Conservation (phyloP, 2,888 invertebrate genomes). For the Oscheius sp. region DNA sequence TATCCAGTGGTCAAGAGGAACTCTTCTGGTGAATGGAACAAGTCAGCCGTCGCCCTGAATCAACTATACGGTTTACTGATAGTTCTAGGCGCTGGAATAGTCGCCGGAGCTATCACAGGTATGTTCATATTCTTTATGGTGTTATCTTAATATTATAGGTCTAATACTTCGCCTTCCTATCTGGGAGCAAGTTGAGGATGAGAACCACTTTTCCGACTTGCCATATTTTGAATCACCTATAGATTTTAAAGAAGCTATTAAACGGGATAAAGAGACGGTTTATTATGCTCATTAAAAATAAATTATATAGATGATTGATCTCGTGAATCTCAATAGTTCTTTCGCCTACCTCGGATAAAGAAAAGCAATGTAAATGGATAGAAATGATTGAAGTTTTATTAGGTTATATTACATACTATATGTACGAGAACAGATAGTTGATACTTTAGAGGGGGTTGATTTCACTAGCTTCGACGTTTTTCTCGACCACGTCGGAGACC, state of each 20-base stretch:
- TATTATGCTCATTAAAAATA: not conserved
- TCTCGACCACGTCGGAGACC: too few species aligned
- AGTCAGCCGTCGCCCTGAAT: constrained; percentile 81
- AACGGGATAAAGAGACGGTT: not conserved
- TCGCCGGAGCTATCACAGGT: constrained; percentile 81
- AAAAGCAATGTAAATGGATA: too few species aligned
- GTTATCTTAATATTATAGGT: constrained; percentile 32
- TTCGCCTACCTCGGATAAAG: too few species aligned
- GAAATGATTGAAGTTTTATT: too few species aligned
- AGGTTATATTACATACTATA: too few species aligned
- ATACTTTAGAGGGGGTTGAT: too few species aligned
- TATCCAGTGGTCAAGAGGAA: constrained; percentile 40
- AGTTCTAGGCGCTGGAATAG: constrained; percentile 79
- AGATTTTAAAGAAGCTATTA: constrained; percentile 40
- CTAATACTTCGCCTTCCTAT: constrained; percentile 52
- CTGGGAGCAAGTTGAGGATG: constrained; percentile 57
- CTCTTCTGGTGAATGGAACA: constrained; percentile 71
- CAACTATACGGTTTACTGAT: constrained; percentile 81
- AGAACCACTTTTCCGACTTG: constrained; percentile 59
- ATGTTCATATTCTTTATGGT: constrained; percentile 34
- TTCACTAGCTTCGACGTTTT: too few species aligned
- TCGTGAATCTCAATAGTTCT: too few species aligned
- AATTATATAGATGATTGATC: too few species aligned
- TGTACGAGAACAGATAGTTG: too few species aligned
- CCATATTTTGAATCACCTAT: constrained; percentile 65